These are phyloP conservation scores for Acrocephalus kingi DNA, from an alignment of 2,113 vertebrate species.

Conservation along the genomic window DNA sequence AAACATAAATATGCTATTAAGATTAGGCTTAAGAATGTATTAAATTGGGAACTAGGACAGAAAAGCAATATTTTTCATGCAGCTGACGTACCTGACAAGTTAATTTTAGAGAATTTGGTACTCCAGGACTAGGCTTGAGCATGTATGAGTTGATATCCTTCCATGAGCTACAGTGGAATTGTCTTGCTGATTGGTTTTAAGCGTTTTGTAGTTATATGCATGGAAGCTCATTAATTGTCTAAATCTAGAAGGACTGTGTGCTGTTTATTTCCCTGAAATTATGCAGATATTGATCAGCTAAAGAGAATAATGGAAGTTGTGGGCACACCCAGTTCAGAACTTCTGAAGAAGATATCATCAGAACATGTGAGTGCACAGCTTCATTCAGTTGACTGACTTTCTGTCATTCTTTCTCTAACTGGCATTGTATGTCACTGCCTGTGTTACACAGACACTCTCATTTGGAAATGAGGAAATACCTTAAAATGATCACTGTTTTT, in stretches of 20 bases:
- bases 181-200: background rate
- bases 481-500: background rate
- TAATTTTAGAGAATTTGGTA: background rate
- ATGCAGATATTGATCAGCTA: constrained; percentile 92
- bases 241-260: background rate
- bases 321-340: constrained; percentile 91
- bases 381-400: background rate
- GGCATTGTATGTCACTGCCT: background rate
- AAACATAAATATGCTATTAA: background rate
- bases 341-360: constrained; percentile 95
- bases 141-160: background rate
- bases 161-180: background rate
- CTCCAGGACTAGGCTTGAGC: background rate
- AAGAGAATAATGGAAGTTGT: constrained; percentile 99
- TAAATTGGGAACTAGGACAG: background rate
- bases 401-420: background rate
- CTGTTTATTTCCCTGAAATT: constrained; percentile 72
- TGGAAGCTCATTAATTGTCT: background rate
- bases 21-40: background rate
- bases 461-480: background rate
- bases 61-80: background rate
- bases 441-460: background rate
- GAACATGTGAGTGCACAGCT: constrained; percentile 84
- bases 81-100: background rate
- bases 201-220: background rate